These are phyloP conservation scores for Disparrhopalites patrizii DNA, from an alignment of 2,888 invertebrate genomes.

Conservation along the genomic window DNA sequence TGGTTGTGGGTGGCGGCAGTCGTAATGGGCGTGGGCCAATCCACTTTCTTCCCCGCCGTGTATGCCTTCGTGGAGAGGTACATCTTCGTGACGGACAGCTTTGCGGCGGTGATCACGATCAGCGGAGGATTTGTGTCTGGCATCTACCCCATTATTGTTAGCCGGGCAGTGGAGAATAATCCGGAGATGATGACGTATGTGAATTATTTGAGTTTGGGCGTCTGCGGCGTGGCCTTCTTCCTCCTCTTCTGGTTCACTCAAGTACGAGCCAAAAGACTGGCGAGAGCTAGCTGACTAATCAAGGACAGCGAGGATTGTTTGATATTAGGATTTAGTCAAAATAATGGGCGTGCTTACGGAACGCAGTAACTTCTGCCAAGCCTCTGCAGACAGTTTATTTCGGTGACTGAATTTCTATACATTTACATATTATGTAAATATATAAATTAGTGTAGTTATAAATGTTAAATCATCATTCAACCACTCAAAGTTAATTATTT, in stretches of 20 bases:
- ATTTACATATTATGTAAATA: too few relatives aligned
- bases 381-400: too few relatives aligned
- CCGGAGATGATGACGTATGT: not conserved
- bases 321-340: too few relatives aligned
- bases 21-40: slow-evolving; percentile 31
- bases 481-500: too few relatives aligned
- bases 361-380: too few relatives aligned
- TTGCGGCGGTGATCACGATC: slow-evolving; percentile 13
- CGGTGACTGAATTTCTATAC: too few relatives aligned
- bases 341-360: too few relatives aligned
- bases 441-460: too few relatives aligned
- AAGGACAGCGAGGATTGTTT: too few relatives aligned
- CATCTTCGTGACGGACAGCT: slow-evolving; percentile 28
- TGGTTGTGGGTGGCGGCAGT: slow-evolving; percentile 28
- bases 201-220: not conserved
- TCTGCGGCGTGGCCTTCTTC: not conserved
- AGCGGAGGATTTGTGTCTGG: not conserved
- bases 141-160: slow-evolving; percentile 7
- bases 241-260: not conserved
- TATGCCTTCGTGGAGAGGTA: slow-evolving; percentile 34
- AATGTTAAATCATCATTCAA: too few relatives aligned
- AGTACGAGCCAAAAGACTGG: not conserved
- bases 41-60: slow-evolving; percentile 19
- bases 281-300: too few relatives aligned
- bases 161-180: slow-evolving; percentile 1